phyloP scores from a whole-genome alignment of 30 jellyfish, hydroid and myxozoan genomes.

The Thelohanellus kitauei region DNA sequence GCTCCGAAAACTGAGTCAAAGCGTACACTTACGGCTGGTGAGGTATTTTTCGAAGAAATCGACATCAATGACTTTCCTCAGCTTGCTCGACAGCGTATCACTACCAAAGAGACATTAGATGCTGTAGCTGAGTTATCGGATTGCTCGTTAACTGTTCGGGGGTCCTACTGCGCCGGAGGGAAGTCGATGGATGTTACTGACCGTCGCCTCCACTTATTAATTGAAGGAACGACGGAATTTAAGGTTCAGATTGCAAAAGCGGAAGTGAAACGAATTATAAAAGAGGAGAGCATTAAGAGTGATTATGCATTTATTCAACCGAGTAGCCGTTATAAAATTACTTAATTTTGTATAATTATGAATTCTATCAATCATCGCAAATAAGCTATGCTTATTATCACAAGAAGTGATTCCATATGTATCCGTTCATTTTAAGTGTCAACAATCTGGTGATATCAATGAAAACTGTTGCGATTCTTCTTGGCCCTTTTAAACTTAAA shows the following conservation, averaged over 20 bases:
- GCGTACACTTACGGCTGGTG: conserved; percentile 23
- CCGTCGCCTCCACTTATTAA: conserved; percentile 31
- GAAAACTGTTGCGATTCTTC: no score
- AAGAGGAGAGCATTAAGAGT: no score
- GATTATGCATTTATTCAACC: no score
- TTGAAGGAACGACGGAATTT: conserved; percentile 54
- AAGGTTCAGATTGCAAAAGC: conserved; percentile 80
- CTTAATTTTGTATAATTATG: no score
- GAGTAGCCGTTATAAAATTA: no score
- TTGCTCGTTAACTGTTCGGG: conserved; percentile 86
- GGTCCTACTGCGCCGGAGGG: conserved; percentile 45
- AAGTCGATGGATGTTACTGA: conserved; percentile 32
- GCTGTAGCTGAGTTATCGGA: conserved; percentile 64
- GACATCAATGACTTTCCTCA: conserved; percentile 90
- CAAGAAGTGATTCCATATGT: no score
- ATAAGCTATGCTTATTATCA: no score
- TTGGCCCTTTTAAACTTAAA: no score
- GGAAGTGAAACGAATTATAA: conserved; percentile 36
- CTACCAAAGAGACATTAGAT: conserved; percentile 63
- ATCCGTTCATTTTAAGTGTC: no score
- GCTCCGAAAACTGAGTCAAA: conserved; percentile 30
- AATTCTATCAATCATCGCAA: no score
- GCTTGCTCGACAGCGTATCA: conserved; percentile 88
- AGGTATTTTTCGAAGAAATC: conserved; percentile 51
- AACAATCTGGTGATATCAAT: no score